Evolutionary conservation across 2,797 vertebrate species (phyloP), one percentile per base, ranked within the genome.

Genomic region (Acridotheres tristis): DNA sequence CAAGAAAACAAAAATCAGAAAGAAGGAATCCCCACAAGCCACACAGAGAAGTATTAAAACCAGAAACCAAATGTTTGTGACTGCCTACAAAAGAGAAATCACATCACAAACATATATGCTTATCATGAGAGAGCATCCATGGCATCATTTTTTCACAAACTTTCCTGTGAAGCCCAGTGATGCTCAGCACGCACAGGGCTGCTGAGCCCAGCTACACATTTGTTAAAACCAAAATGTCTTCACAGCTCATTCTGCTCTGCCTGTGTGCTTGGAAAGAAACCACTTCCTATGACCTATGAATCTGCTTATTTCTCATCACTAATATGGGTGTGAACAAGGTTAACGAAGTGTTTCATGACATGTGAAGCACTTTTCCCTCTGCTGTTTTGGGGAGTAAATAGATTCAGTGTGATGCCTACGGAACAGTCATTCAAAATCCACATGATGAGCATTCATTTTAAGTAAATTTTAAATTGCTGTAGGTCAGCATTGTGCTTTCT

Each of bases 51-150:
- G 26, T 38, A 55, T 8, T 2, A 12, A 72, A 90, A 21, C 47
- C 2, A 0, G 25, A 81, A 77, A 69, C 6, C 27, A 68, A 71
- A 68, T 6, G 12, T 34, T 30, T 22, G 13, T 51, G 13, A 53
- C 30, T 58, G 63, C 13, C 51, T 58, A 22, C n/a, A 73, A 38
- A 73, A 90, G 26, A 76, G 27, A 69, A 1, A 1, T 57, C 74
- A 51, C 1, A 0, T 48, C 12, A 54, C 53, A 72, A 47, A 57
- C 0, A 0, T 10, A 25, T 7, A 30, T 40, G 69, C 19, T 74
- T 13, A n/a, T 10, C 54, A 42, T 30, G 22, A 30, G 59, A 68
- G 47, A 68, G 47, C 19, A 54, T 29, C 47, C 1, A 1, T 5
- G 20, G 14, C 22, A 32, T 45, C 34, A 55, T 22, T 75, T 88